phyloP scores from a whole-genome alignment of 2,113 vertebrate species.

The Scytalopus superciliaris region DNA sequence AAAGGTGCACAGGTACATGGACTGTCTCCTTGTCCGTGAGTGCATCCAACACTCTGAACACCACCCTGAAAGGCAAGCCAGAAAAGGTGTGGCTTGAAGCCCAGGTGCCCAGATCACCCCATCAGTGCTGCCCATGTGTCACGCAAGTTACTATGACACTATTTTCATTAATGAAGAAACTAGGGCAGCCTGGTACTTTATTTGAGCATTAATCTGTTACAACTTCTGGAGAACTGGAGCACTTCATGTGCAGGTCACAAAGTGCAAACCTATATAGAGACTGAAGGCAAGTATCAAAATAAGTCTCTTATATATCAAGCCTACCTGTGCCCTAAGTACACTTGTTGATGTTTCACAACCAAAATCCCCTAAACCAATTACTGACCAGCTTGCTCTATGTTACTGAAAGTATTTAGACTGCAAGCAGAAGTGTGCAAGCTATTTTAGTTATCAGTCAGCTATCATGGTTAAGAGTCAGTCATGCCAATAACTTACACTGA shows the following conservation, averaged over 20 bases:
- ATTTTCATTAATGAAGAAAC: slow-evolving; percentile 1
- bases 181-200: not conserved
- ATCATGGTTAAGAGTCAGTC: not conserved
- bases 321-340: not conserved
- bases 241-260: not conserved
- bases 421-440: not conserved
- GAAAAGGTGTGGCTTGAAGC: not conserved
- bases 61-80: not conserved
- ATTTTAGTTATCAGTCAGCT: not conserved
- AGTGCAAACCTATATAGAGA: not conserved
- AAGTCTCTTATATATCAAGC: not conserved
- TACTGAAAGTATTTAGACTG: not conserved
- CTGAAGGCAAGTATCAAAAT: not conserved
- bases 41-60: not conserved
- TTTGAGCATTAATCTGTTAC: not conserved
- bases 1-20: not conserved
- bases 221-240: not conserved
- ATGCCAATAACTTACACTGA: not conserved
- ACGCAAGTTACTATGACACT: not conserved
- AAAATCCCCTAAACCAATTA: not conserved
- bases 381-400: not conserved
- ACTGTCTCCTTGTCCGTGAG: not conserved
- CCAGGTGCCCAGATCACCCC: not conserved
- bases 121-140: not conserved
- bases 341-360: not conserved